phyloP scores from a whole-genome alignment of 2,113 vertebrate genomes.

The Odobenus rosmarus region DNA sequence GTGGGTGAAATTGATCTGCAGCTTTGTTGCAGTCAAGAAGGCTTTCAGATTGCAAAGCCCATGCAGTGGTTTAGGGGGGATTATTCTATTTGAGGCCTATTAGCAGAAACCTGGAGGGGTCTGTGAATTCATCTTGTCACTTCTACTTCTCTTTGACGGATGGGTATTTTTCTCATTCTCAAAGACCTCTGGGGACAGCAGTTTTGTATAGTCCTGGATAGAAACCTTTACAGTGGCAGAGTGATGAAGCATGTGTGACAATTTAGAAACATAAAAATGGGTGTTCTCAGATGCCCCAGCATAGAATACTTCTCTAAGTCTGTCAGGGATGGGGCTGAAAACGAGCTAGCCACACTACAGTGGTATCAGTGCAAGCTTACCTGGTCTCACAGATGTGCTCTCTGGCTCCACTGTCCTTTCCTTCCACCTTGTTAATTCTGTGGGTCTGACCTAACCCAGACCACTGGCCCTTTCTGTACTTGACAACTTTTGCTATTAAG shows the following conservation, averaged over 20 bases:
- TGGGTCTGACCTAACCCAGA: not conserved
- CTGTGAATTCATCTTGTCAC: slow-evolving; percentile 46
- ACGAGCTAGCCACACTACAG: not conserved
- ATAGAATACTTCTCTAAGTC: not conserved
- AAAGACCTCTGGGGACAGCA: not conserved
- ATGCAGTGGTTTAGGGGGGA: not conserved
- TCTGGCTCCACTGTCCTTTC: not conserved
- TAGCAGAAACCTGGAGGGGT: not conserved
- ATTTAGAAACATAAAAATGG: not conserved
- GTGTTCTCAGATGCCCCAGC: not conserved
- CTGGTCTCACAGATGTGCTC: not conserved
- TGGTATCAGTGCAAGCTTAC: not conserved
- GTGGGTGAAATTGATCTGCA: not conserved
- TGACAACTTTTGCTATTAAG: not conserved
- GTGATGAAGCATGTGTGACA: not conserved
- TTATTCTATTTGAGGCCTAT: not conserved
- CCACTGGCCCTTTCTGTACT: not conserved
- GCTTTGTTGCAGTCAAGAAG: slow-evolving; percentile 20
- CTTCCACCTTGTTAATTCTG: not conserved
- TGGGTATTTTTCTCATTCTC: slow-evolving; percentile 45
- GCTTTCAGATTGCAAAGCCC: slow-evolving; percentile 4
- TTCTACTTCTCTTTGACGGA: slow-evolving; percentile 41
- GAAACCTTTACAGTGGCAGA: not conserved
- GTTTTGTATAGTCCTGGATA: not conserved
- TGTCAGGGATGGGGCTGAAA: not conserved